These are phyloP conservation scores for Hippopotamyrus pictus DNA, from an alignment of 2,797 vertebrate genomes.

Conservation along the genomic window DNA sequence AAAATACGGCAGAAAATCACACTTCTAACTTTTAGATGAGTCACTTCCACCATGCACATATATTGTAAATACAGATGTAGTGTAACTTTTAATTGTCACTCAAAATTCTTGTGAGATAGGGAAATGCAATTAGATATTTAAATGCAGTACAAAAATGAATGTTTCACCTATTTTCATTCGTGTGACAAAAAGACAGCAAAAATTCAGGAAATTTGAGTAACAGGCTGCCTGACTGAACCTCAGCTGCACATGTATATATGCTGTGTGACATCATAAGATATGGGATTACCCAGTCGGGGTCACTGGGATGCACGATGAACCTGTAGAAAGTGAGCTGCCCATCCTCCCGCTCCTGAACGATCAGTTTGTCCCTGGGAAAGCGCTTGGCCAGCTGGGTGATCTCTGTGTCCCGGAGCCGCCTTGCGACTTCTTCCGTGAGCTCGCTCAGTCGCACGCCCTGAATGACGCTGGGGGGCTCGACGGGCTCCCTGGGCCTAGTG, in stretches of 20 bases:
- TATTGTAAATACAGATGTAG: neutral
- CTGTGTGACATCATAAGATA: neutral
- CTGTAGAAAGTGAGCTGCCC: conserved; percentile 68
- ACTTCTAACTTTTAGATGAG: neutral
- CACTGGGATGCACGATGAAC: conserved; percentile 57
- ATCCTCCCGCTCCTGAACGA: conserved; percentile 68
- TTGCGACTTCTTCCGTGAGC: conserved; percentile 55
- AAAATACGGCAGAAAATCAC: neutral
- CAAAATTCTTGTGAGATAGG: neutral
- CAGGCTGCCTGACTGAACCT: neutral
- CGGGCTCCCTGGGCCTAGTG: conserved; percentile 23
- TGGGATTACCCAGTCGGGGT: conserved; percentile 71
- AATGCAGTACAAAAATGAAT: neutral
- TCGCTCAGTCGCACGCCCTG: conserved; percentile 59
- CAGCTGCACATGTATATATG: neutral
- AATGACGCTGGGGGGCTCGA: conserved; percentile 26
- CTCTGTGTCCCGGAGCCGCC: conserved; percentile 62
- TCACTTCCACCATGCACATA: neutral
- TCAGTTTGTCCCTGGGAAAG: conserved; percentile 67
- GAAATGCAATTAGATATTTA: neutral
- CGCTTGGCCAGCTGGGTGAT: conserved; percentile 66
- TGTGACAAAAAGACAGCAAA: neutral
- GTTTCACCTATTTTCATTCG: neutral
- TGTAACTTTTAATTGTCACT: neutral
- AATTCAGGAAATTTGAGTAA: neutral